A percentile compares a stretch with the other conserved stretches of the same genome.
These are phyloP conservation scores for Sceloporus undulatus DNA, from an alignment of 2,113 vertebrate species.

Conservation along the genomic window DNA sequence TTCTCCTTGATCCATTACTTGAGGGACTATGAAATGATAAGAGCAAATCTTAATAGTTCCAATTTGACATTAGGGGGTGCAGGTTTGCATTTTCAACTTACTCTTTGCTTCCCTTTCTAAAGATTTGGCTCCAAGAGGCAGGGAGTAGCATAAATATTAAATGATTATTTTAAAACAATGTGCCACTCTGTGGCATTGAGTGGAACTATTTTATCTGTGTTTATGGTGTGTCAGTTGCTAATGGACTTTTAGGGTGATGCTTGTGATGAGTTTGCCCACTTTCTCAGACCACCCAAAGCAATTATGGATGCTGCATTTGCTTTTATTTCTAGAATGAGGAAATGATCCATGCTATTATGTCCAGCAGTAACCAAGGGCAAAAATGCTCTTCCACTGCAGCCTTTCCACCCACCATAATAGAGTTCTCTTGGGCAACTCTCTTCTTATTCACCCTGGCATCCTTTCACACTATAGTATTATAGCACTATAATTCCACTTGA, in stretches of 20 bases:
- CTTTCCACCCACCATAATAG: too few species aligned
- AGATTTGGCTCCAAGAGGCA: not conserved
- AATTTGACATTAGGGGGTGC: not conserved
- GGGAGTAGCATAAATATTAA: constrained; percentile 5
- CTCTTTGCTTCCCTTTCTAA: not conserved
- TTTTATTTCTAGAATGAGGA: not conserved
- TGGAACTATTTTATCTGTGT: not conserved
- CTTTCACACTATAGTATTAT: too few species aligned
- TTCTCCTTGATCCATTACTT: not conserved
- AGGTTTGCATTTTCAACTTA: too few species aligned
- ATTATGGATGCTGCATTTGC: not conserved
- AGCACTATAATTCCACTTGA: too few species aligned
- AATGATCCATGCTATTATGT: not conserved
- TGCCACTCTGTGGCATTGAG: not conserved
- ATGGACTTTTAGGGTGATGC: not conserved
- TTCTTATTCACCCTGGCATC: too few species aligned
- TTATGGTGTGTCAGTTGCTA: not conserved
- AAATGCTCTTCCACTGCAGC: too few species aligned
- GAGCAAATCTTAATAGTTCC: not conserved
- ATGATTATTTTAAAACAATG: not conserved
- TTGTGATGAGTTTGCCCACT: not conserved
- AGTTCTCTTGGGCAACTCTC: too few species aligned
- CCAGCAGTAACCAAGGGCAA: not conserved
- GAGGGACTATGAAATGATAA: not conserved
- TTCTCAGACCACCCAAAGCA: not conserved